Evolutionary conservation across 2,113 vertebrate species (phyloP).

Genomic region (Cephalopterus ornatus): DNA sequence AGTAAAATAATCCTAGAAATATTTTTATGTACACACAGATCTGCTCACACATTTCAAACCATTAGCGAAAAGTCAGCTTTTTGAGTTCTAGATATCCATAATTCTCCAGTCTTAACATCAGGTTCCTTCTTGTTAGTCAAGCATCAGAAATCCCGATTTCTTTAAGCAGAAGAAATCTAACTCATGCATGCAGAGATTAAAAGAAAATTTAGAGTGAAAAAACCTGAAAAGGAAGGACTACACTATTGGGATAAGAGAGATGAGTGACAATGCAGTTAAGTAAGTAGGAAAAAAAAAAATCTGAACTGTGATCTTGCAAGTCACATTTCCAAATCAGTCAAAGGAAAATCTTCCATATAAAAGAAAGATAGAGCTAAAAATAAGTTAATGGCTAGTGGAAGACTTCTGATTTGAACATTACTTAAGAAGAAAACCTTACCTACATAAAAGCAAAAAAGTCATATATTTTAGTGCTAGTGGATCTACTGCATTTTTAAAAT

Average conservation of each 20-base stretch:
- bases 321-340: background rate
- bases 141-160: background rate
- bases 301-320: background rate
- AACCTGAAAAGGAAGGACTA: background rate
- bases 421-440: background rate
- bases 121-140: background rate
- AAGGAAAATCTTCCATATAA: background rate
- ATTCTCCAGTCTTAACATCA: background rate
- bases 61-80: background rate
- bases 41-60: background rate
- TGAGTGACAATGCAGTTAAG: background rate
- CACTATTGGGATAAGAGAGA: background rate
- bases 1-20: background rate
- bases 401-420: background rate
- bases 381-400: background rate
- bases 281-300: background rate
- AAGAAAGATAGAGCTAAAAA: background rate
- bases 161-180: background rate
- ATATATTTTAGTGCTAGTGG: background rate
- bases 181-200: background rate
- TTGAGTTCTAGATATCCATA: background rate
- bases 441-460: background rate
- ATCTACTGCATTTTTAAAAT: background rate
- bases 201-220: background rate
- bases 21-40: background rate